Evolutionary conservation across 1,140 invertebrate species (phyloP).

Genomic region (Eubasilissa regina): DNA sequence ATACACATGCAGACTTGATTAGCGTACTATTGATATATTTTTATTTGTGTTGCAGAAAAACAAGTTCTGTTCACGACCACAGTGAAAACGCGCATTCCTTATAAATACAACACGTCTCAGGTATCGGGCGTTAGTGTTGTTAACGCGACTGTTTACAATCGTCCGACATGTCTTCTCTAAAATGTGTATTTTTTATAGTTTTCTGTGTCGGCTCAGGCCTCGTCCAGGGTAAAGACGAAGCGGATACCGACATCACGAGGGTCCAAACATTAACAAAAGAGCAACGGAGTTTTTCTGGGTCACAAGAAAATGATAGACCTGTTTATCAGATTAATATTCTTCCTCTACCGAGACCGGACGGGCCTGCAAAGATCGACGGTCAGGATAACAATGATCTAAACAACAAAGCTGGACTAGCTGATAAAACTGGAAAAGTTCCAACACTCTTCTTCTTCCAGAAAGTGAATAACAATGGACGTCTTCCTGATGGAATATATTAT

Average conservation of each 20-base stretch:
- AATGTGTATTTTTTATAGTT: not conserved
- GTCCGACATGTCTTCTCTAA: constrained; percentile 10
- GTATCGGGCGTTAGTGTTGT: not conserved
- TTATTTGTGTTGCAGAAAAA: constrained; percentile 40
- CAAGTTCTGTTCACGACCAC: constrained; percentile 30
- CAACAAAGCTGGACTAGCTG: not conserved
- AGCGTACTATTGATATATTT: constrained; percentile 20
- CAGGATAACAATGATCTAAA: constrained; percentile 38
- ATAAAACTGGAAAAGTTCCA: constrained; percentile 40
- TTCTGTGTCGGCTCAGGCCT: not conserved
- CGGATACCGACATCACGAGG: constrained; percentile 50
- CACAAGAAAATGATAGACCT: constrained; percentile 39
- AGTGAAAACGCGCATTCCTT: constrained; percentile 28
- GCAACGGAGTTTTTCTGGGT: constrained; percentile 22
- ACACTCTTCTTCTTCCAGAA: constrained; percentile 55
- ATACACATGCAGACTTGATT: not conserved
- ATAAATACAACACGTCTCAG: constrained; percentile 37
- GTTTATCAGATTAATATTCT: constrained; percentile 50
- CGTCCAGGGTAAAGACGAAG: not conserved
- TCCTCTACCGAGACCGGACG: constrained; percentile 8
- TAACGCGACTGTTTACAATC: not conserved
- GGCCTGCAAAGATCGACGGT: not conserved
- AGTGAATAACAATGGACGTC: constrained; percentile 46
- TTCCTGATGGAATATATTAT: constrained; percentile 58
- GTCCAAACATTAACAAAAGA: constrained; percentile 49